A percentile compares a stretch with the other conserved stretches of the same genome.
phyloP scores from a whole-genome alignment of 1,140 invertebrate species.

The Bombus haemorrhoidalis region DNA sequence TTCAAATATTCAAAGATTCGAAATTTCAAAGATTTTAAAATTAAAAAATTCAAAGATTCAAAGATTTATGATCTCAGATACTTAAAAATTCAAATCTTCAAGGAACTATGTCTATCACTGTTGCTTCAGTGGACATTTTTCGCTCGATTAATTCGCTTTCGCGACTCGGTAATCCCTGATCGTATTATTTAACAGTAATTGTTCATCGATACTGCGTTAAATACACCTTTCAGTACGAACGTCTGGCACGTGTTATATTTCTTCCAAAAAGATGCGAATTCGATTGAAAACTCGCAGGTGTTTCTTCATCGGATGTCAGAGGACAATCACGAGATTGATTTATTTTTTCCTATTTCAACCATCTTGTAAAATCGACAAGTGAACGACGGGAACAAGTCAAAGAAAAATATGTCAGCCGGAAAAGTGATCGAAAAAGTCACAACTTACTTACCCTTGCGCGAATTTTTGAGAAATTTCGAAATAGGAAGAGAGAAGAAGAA shows the following conservation, averaged over 20 bases:
- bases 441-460: no score
- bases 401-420: neutral
- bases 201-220: constrained; percentile 6
- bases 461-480: neutral
- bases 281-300: neutral
- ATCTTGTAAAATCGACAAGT: neutral
- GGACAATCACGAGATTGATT: neutral
- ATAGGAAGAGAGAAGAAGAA: neutral
- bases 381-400: neutral
- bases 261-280: neutral
- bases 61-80: neutral
- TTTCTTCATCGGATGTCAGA: neutral
- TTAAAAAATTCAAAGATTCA: no score
- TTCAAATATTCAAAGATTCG: neutral
- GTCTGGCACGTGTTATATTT: neutral
- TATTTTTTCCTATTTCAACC: neutral
- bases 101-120: neutral
- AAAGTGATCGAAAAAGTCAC: neutral
- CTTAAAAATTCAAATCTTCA: neutral
- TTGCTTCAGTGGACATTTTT: neutral
- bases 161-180: constrained; percentile 7
- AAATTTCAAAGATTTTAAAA: neutral
- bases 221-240: neutral
- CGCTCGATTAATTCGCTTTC: constrained; percentile 11
- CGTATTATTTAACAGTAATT: constrained; percentile 20